A percentile compares a stretch with the other conserved stretches of the same genome.
phyloP scores from a whole-genome alignment of 2,797 vertebrate genomes.

The Cygnus olor region DNA sequence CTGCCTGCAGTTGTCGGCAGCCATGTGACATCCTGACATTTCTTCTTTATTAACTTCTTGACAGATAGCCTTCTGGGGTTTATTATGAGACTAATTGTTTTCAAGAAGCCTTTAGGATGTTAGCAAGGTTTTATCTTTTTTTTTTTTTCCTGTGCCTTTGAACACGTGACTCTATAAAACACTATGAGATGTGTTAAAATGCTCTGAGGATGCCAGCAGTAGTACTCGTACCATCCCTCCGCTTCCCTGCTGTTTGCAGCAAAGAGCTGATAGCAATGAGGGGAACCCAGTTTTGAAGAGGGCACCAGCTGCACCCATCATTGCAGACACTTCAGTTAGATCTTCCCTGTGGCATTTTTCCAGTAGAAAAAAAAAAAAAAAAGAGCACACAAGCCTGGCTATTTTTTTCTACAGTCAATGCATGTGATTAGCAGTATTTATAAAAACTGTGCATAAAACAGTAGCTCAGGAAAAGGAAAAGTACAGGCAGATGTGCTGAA shows the following conservation, averaged over 20 bases:
- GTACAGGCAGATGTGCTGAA: slow-evolving; percentile 52
- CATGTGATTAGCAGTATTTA: slow-evolving; percentile 66
- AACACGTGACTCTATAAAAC: not conserved
- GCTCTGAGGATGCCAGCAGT: not conserved
- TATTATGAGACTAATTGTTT: slow-evolving; percentile 44
- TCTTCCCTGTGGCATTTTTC: slow-evolving; percentile 46
- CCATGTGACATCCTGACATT: slow-evolving; percentile 42
- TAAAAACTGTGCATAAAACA: slow-evolving; percentile 55
- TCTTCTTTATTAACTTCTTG: slow-evolving; percentile 45
- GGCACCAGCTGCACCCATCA: slow-evolving; percentile 19
- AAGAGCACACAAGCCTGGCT: slow-evolving; percentile 1
- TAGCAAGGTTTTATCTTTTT: not conserved
- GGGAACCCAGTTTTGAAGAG: not conserved
- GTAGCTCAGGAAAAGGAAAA: slow-evolving; percentile 63
- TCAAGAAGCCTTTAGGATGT: slow-evolving; percentile 24
- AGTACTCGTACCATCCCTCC: not conserved
- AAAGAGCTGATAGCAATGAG: not conserved
- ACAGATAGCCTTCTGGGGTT: slow-evolving; percentile 23
- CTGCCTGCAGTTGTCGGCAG: not conserved
- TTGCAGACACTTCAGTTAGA: slow-evolving; percentile 27
- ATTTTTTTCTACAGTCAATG: slow-evolving; percentile 46
- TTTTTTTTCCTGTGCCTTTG: not conserved
- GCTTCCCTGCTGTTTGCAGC: not conserved
- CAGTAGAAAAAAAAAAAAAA: not conserved
- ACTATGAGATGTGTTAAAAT: not conserved